These are phyloP conservation scores for Hyles lineata DNA, from an alignment of 2,888 invertebrate genomes.

Conservation along the genomic window DNA sequence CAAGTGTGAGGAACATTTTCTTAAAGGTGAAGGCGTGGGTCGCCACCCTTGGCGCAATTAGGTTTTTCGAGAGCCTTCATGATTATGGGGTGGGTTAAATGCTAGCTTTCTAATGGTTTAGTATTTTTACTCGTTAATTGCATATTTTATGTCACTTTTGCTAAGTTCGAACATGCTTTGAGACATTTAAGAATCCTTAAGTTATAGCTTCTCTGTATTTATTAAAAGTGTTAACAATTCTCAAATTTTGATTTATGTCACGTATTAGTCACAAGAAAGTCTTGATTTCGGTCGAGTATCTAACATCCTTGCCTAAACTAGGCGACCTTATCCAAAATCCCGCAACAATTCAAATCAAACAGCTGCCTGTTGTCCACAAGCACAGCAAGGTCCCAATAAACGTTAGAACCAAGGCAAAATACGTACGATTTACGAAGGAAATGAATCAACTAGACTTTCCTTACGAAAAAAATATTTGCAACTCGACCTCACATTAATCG, in stretches of 20 bases:
- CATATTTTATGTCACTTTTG: no score
- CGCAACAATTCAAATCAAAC: neutral
- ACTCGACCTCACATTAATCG: conserved; percentile 27
- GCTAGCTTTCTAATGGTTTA: neutral
- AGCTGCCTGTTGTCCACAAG: conserved; percentile 13
- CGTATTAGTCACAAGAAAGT: no score
- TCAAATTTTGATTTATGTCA: no score
- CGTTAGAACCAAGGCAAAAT: conserved; percentile 18
- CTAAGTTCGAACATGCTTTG: no score
- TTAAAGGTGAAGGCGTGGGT: conserved; percentile 18
- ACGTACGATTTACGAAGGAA: conserved; percentile 23
- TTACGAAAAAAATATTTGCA: conserved; percentile 24
- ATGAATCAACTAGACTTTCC: conserved; percentile 25
- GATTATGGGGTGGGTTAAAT: neutral
- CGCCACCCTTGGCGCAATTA: neutral
- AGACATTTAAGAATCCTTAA: no score
- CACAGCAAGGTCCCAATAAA: conserved; percentile 13
- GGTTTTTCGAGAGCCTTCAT: neutral
- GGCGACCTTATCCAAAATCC: neutral
- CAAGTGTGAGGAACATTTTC: conserved; percentile 1
- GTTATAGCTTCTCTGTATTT: no score
- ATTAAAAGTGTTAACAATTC: no score
- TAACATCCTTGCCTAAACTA: neutral
- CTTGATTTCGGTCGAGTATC: no score
- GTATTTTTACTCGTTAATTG: neutral